Evolutionary conservation across 2,113 vertebrate genomes (phyloP), one percentile per base, ranked within the genome.

Genomic region (Takifugu flavidus): DNA sequence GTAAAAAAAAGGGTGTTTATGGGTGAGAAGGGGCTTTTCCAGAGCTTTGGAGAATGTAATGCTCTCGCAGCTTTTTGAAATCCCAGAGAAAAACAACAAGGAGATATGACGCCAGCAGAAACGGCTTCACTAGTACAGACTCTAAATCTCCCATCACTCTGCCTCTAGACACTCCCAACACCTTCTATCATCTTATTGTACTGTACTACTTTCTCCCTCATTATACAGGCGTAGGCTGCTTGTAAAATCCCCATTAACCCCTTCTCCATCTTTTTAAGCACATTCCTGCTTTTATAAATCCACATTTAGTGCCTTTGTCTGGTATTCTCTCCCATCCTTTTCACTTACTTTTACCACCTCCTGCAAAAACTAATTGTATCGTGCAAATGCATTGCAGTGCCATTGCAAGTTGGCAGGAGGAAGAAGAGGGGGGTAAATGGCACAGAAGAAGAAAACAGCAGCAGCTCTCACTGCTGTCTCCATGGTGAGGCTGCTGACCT

Each of bases 401-500:
- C 64, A 65, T 47, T 68, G 60, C 53, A 67, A 63, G 57, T 60
- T 77, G 75, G 71, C 61, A 67, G 55, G 25, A 56, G 56, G 45
- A 31, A 43, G 46, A 55, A 52, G 46, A 34, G 8, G 20, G 4
- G n/a, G 4, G 20, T 1, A 14, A 63, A 29, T 5, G 26, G 61
- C 51, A 28, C 47, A 46, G 49, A 75, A 62, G 70, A 72, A 75
- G 65, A 80, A 79, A 82, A 76, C 77, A 78, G 65, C 77, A 66
- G 72, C 58, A 12, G 74, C 61, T 60, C 77, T 82, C 59, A 59
- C 70, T 70, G 78, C 76, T 77, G 87, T 88, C 86, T 83, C 86
- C 84, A 85, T 88, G 86, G 87, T 82, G 87, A 89, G 51, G 69
- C 79, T 85, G 81, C 84, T 86, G 84, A 84, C 81, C 84, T 86